Base-by-base conservation (phyloP, 2,113 vertebrate genomes). In the Copsychus sechellarum region DNA sequence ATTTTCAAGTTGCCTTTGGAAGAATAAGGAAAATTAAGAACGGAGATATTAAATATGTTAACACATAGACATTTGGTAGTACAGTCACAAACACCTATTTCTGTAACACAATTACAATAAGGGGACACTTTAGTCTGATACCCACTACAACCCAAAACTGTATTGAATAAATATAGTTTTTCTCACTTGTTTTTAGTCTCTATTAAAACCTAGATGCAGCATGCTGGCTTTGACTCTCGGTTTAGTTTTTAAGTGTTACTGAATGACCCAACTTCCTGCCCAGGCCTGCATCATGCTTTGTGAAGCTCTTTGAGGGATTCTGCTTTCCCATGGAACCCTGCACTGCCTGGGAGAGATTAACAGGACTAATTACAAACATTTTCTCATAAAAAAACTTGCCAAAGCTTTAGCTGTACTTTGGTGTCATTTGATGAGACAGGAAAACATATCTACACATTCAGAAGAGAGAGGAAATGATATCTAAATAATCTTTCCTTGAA, bases 141-240 rank as follows among this genome's bases (percentile, higher is more conserved):
- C 8, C 3, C 7, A 15, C 16, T 43, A 62, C 24, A 93, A 88
- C 4, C 26, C 57, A 24, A 64, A 88, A 64, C 31, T 47, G 10
- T 28, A 67, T 0, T 40, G 38, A 24, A 36, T 64, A 60, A 61
- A 86, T 36, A 36, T 36, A 36, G 6, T 36, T 91, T 36, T 70
- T 20, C 43, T 67, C 19, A 15, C 3, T 87, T 81, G 34, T 38
- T 79, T 91, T 74, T 54, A 86, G 36, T 84, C 12, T 18, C 24
- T n/a, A 42, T 45, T 40, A 54, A 90, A 86, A 65, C 20, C 45
- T 29, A 36, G 47, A 45, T 86, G 83, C 73, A 81, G 23, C 31
- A 51, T 3, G 53, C 40, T 13, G 17, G 14, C 9, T 36, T 74
- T 60, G 56, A 84, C 31, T 67, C 56, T 66, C 0, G 0, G 8